Conservation (phyloP, 1,140 invertebrate species). For the Caenorhabditis remanei region DNA sequence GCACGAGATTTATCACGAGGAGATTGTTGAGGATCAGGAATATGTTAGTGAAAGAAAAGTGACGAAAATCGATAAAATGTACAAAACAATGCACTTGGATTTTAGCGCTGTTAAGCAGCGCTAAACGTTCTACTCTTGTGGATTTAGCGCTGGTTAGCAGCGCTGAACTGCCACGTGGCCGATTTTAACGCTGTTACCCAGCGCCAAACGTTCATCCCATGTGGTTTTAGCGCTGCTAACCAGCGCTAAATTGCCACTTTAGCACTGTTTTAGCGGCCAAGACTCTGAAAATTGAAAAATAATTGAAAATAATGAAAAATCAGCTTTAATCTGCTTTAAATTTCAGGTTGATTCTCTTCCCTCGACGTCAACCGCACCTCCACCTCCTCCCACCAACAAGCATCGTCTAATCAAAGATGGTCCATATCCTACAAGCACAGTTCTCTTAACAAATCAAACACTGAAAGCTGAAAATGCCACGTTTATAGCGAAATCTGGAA, state of each 20-base stretch:
- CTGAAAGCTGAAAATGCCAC: constrained; percentile 19
- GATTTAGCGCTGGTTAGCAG: too few relatives aligned
- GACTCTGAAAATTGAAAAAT: not conserved
- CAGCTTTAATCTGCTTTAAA: not conserved
- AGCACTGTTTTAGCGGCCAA: too few relatives aligned
- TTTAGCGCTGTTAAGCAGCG: too few relatives aligned
- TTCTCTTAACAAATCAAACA: constrained; percentile 10
- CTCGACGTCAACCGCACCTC: constrained; percentile 5
- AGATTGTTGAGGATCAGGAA: constrained; percentile 11
- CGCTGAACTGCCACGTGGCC: too few relatives aligned
- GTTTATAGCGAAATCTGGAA: constrained; percentile 24
- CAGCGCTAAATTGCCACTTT: too few relatives aligned
- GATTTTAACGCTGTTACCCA: too few relatives aligned
- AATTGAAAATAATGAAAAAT: not conserved
- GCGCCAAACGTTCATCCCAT: too few relatives aligned
- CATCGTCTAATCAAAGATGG: constrained; percentile 12
- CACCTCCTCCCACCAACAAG: constrained; percentile 1
- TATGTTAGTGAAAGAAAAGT: constrained; percentile 23
- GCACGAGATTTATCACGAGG: constrained; percentile 43
- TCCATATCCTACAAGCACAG: not conserved
- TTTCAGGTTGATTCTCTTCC: constrained; percentile 25
- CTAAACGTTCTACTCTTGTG: too few relatives aligned
- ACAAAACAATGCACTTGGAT: too few relatives aligned
- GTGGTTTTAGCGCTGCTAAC: too few relatives aligned
- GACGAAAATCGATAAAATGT: not conserved